phyloP scores from a whole-genome alignment of 2,888 invertebrate genomes.

The Oscheius myriophilus region DNA sequence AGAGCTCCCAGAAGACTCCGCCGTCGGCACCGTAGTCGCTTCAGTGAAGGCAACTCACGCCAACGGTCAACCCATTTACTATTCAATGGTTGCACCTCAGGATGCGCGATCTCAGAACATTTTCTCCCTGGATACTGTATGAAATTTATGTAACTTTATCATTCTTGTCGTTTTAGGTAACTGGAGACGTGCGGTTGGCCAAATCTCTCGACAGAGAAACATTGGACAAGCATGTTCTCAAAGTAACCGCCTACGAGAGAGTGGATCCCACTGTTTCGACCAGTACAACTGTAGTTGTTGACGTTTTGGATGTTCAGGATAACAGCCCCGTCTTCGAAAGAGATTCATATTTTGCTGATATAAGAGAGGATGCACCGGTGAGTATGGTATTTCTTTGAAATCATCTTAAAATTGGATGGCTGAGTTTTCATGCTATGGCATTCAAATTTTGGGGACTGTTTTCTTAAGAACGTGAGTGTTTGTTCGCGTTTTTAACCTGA shows the following conservation, averaged over 20 bases:
- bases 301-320: conserved; percentile 93
- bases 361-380: conserved; percentile 81
- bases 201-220: conserved; percentile 66
- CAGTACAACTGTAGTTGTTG: conserved; percentile 76
- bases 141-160: background rate
- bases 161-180: conserved; percentile 41
- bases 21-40: conserved; percentile 53
- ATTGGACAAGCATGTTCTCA: conserved; percentile 65
- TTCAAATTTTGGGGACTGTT: too few species aligned
- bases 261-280: conserved; percentile 63
- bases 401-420: too few species aligned
- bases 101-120: conserved; percentile 61
- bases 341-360: conserved; percentile 86
- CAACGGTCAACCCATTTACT: conserved; percentile 61
- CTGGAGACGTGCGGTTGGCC: conserved; percentile 64
- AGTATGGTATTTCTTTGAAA: conserved; percentile 23
- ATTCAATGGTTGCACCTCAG: conserved; percentile 67
- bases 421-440: too few species aligned
- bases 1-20: conserved; percentile 61
- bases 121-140: conserved; percentile 58
- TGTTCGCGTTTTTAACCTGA: too few species aligned
- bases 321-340: conserved; percentile 92
- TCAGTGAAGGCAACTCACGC: conserved; percentile 62
- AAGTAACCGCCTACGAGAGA: conserved; percentile 67
- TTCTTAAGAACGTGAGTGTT: too few species aligned